These are phyloP conservation scores for Anser brachyrhynchus DNA, from an alignment of 2,113 vertebrate species.

Conservation along the genomic window DNA sequence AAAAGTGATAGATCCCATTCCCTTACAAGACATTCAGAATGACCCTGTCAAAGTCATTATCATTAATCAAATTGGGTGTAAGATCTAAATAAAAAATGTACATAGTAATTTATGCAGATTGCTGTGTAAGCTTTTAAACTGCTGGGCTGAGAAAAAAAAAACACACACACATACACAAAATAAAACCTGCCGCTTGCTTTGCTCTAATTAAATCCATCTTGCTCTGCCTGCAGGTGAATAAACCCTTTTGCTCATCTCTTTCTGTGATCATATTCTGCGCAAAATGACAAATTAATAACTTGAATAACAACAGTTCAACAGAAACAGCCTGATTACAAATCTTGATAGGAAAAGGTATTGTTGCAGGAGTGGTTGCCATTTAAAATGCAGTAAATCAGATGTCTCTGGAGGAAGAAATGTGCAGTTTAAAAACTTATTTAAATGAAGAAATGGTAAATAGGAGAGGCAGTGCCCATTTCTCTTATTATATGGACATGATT, in stretches of 20 bases:
- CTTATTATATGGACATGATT: conserved; percentile 43
- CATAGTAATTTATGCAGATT: conserved; percentile 54
- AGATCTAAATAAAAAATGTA: conserved; percentile 3
- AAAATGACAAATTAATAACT: conserved; percentile 68
- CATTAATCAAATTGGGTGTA: conserved; percentile 45
- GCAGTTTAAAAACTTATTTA: conserved; percentile 50
- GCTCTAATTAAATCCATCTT: conserved; percentile 57
- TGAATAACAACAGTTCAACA: conserved; percentile 37
- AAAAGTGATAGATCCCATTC: background rate
- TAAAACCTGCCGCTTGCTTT: conserved; percentile 20
- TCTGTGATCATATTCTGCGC: background rate
- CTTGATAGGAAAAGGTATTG: conserved; percentile 33
- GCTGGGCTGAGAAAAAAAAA: conserved; percentile 5
- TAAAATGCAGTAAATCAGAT: conserved; percentile 46
- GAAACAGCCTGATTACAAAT: conserved; percentile 55
- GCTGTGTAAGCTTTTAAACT: conserved; percentile 41
- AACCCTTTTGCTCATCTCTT: background rate
- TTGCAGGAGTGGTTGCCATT: conserved; percentile 48
- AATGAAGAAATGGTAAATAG: conserved; percentile 49
- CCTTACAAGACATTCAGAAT: background rate
- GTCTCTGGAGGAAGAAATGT: conserved; percentile 19
- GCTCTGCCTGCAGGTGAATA: conserved; percentile 25
- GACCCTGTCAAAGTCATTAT: conserved; percentile 9
- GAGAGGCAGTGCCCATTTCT: conserved; percentile 39
- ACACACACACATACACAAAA: background rate